Evolutionary conservation across 2,113 vertebrate genomes (phyloP), one percentile per base, ranked within the genome.

Genomic region (Eupsittula cactorum): DNA sequence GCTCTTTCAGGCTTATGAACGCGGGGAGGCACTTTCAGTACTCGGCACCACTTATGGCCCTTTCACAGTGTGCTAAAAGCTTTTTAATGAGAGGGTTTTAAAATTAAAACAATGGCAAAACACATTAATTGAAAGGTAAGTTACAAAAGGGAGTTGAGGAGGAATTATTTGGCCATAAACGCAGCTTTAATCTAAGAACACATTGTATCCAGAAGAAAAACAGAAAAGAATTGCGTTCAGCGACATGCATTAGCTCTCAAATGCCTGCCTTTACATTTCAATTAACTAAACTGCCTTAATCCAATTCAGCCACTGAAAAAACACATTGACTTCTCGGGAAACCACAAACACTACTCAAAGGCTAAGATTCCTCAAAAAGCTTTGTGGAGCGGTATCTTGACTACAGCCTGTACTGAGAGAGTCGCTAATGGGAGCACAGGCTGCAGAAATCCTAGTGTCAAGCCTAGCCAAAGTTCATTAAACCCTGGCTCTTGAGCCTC

Each of bases 21-120:
- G 7, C 2, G 1, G 55, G 50, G 60, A 93, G 50, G 55, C 33
- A 35, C 20, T 84, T 92, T 39, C 39, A 64, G 65, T 41, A 29
- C 90, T 74, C 69, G 24, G 23, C 2, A 3, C 47, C 35, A 68
- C 52, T 82, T 33, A 76, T 0, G 0, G 81, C 67, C 86, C 62
- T 93, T 91, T 55, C 65, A 42, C 23, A 17, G 41, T 0, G 0
- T 19, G 47, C 55, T 96, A 81, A 93, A 96, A 96, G 91, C 81
- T 88, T 94, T 93, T 75, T 92, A 94, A 94, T 55, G 76, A 9
- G 9, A 49, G 47, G 83, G 39, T 23, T 93, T 89, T 73, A 49
- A 93, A 92, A 87, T 87, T 97, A 95, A 97, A 96, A 95, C 93
- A 96, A 95, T 64, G 74, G 73, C 28, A 68, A 89, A 93, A 74